A percentile compares a stretch with the other conserved stretches of the same genome.
Conservation (phyloP, 2,797 vertebrate genomes). For the Tamandua tetradactyla region DNA sequence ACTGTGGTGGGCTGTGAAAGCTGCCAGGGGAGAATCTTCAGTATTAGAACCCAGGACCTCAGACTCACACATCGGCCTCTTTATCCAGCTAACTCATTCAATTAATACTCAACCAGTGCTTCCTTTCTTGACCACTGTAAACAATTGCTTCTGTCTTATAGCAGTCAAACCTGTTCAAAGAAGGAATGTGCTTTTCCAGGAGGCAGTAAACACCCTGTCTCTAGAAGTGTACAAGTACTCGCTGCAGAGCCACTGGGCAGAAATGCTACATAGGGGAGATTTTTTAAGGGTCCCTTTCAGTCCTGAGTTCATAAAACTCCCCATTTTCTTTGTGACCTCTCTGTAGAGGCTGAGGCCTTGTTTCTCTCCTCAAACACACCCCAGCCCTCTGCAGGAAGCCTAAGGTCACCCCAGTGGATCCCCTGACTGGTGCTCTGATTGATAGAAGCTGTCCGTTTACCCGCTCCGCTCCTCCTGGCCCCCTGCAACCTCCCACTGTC, state of each 20-base stretch:
- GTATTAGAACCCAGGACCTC: neutral
- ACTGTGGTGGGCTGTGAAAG: neutral
- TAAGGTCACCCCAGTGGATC: neutral
- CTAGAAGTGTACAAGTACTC: neutral
- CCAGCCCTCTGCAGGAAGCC: neutral
- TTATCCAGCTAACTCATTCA: neutral
- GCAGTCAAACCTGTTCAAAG: neutral
- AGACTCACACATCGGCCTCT: neutral
- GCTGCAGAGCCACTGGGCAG: neutral
- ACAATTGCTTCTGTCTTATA: neutral
- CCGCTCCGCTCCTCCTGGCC: neutral
- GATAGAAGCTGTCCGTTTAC: constrained; percentile 48
- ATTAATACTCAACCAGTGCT: neutral
- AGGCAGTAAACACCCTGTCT: neutral
- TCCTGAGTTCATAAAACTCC: neutral
- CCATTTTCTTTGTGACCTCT: neutral
- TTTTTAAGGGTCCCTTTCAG: neutral
- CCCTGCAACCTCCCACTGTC: constrained; percentile 81
- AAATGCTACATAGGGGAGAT: neutral
- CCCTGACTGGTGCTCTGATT: neutral
- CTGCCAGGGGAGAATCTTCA: neutral
- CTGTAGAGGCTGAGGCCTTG: neutral
- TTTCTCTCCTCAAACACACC: neutral
- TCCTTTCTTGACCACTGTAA: neutral
- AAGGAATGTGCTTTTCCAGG: neutral